Percentiles rank a stretch among this genome's conserved stretches.
phyloP scores from a whole-genome alignment of 1,140 invertebrate genomes.

The Papilio aristodemus region DNA sequence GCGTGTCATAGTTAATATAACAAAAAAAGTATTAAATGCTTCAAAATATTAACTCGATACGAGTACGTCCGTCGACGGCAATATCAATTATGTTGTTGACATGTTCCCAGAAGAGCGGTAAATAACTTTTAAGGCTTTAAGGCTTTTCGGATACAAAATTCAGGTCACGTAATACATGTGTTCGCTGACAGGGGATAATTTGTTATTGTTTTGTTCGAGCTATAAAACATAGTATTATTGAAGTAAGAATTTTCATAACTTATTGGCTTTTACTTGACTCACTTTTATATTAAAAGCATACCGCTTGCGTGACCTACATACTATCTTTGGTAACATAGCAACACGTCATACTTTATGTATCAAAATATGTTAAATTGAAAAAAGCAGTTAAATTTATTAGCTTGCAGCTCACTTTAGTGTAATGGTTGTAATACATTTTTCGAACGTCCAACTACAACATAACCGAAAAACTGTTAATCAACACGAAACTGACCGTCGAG shows the following conservation, averaged over 20 bases:
- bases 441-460: neutral
- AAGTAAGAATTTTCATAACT: neutral
- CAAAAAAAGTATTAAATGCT: no score
- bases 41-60: neutral
- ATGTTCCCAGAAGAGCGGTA: neutral
- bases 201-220: slow-evolving; percentile 14
- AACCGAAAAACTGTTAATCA: neutral
- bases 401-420: no score
- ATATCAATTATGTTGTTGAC: neutral
- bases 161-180: slow-evolving; percentile 13
- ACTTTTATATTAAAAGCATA: neutral
- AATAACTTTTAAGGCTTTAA: neutral
- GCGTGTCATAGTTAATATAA: no score
- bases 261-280: neutral
- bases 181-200: slow-evolving; percentile 16
- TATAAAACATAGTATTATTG: slow-evolving; percentile 4
- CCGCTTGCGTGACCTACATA: no score
- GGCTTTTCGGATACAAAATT: slow-evolving; percentile 2
- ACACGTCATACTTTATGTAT: no score
- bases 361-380: no score
- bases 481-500: neutral
- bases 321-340: no score
- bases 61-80: neutral
- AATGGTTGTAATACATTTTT: neutral
- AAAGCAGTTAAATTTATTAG: no score